phyloP scores from a whole-genome alignment of 2,113 vertebrate species.

The Boulengeromyrus knoepffleri region DNA sequence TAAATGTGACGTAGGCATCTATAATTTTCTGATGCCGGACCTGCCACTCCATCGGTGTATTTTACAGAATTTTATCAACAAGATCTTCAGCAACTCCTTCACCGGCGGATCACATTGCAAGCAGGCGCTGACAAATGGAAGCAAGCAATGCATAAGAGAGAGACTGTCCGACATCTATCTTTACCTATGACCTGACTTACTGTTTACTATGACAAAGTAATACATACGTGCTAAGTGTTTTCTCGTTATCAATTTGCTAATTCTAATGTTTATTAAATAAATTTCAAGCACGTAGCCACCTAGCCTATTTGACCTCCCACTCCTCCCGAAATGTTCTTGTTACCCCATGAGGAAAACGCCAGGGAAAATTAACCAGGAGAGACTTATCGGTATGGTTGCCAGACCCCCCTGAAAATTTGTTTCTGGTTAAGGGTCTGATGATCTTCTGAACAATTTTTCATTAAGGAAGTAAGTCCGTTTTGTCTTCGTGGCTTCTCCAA shows the following conservation, averaged over 20 bases:
- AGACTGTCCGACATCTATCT: neutral
- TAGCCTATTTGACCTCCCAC: neutral
- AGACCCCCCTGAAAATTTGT: neutral
- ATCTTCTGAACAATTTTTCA: neutral
- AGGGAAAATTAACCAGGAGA: neutral
- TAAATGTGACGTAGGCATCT: slow-evolving; percentile 40
- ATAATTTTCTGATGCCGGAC: slow-evolving; percentile 43
- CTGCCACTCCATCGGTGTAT: neutral
- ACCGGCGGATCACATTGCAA: slow-evolving; percentile 55
- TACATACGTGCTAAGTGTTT: neutral
- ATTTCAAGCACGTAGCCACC: neutral
- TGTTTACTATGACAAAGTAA: neutral
- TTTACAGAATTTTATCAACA: slow-evolving; percentile 18
- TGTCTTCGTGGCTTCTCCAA: neutral
- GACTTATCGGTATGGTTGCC: neutral
- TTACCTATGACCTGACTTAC: neutral
- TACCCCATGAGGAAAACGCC: neutral
- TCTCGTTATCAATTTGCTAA: neutral
- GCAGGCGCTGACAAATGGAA: slow-evolving; percentile 37
- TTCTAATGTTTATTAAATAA: neutral
- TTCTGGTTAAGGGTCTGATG: neutral
- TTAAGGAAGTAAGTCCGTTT: neutral
- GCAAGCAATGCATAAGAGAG: slow-evolving; percentile 26
- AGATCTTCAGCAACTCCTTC: slow-evolving; percentile 37
- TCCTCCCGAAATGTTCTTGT: neutral